Conservation (phyloP, 2,113 vertebrate species). For the Micronycteris hirsuta region DNA sequence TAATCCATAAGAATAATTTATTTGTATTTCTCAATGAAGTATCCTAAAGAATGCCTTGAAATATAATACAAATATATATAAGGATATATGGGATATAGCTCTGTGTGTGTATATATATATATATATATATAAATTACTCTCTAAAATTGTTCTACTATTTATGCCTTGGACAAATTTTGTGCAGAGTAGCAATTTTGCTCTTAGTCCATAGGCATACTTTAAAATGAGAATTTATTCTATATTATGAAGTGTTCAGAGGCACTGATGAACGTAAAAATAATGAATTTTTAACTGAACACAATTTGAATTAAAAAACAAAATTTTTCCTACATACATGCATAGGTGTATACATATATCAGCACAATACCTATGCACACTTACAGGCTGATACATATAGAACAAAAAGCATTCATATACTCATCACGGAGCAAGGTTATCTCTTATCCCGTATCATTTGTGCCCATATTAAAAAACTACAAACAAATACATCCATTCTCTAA, state of each 20-base stretch:
- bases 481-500: not conserved
- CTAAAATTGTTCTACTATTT: not conserved
- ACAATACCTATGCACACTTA: not conserved
- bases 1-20: too few species aligned
- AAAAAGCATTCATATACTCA: not conserved
- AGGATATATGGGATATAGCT: too few species aligned
- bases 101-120: too few species aligned
- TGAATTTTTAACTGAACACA: not conserved
- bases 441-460: not conserved
- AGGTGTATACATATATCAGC: not conserved
- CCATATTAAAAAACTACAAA: not conserved
- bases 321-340: not conserved
- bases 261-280: too few species aligned
- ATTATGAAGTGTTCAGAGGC: too few species aligned
- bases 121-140: not conserved
- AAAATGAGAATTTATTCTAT: too few species aligned
- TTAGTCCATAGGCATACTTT: too few species aligned
- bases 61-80: too few species aligned
- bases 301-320: not conserved
- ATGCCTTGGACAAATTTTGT: not conserved
- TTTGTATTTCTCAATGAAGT: too few species aligned
- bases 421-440: not conserved
- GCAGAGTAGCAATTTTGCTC: not conserved
- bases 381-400: not conserved
- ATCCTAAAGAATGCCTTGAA: too few species aligned